These are phyloP conservation scores for human DNA, from an alignment of 2,113 vertebrate genomes.

Conservation along the genomic window GRCh38 chr2:66470501-66471000, in stretches of 20 bases:
- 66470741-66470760: constrained; percentile 69
- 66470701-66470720: constrained; percentile 39
- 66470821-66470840: constrained; percentile 86
- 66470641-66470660: constrained; percentile 58
- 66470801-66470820: constrained; percentile 87
- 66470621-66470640: neutral
- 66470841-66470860: constrained; percentile 90
- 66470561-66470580: constrained; percentile 68
- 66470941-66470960: constrained; percentile 93
- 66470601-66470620: constrained; percentile 16
- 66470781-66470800: constrained; percentile 79
- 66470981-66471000: constrained; percentile 92
- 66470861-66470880: constrained; percentile 89
- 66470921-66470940: constrained; percentile 92
- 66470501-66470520: constrained; percentile 59
- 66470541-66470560: constrained; percentile 47
- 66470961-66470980: constrained; percentile 93
- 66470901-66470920: constrained; percentile 92
- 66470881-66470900: constrained; percentile 88
- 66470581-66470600: constrained; percentile 33
- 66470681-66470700: constrained; percentile 58
- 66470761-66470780: constrained; percentile 79
- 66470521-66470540: constrained; percentile 54
- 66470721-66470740: constrained; percentile 75
- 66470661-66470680: constrained; percentile 36